Evolutionary conservation across 2,888 invertebrate species (phyloP), one percentile per base, ranked within the genome.

Genomic region (Timema cristinae): DNA sequence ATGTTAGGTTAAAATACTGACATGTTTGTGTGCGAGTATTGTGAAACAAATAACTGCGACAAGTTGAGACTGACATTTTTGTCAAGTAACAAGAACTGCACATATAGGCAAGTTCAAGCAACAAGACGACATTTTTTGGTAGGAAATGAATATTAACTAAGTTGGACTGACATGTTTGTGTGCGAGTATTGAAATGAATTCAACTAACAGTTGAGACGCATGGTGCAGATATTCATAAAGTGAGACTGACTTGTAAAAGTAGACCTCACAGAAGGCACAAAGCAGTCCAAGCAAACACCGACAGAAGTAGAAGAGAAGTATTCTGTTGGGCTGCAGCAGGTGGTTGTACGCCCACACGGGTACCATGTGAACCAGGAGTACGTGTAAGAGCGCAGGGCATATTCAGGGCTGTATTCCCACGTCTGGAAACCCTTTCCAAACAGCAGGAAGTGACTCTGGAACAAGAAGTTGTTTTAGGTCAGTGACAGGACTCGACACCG

Each of bases 361-460:
- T 8, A 93, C 87, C 6, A 93, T 92, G 82, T 98, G 95, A 67
- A 97, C 82, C 85, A 95, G 87, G 48, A 99, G 79, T 98, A 97
- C 73, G 93, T 90, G 82, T 99, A 99, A 0, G 99, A 99, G 63
- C 99, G 87, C 67, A 99, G 88, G 0, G 97, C 97, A 82, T 91
- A 98, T 74, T 88, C 85, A 0, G 99, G 98, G 79, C 97, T 97
- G 82, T 99, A 99, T 82, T 99, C 99, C 99, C 99, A 99, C 50
- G 99, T 99, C 85, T 99, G 98, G 74, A 98, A 88, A 7, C 99
- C 99, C 80, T 87, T 90, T 9, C 95, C 96, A 81, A 95, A 97
- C 68, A 98, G 88, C 84, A 91, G 79, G 84, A 86, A 88, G 79
- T 92, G 91, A 71, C 88, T 86, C 89, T 88, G 79, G 71, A 81